These are phyloP conservation scores for Cephus runcator DNA, from an alignment of 2,888 invertebrate genomes.

Conservation along the genomic window DNA sequence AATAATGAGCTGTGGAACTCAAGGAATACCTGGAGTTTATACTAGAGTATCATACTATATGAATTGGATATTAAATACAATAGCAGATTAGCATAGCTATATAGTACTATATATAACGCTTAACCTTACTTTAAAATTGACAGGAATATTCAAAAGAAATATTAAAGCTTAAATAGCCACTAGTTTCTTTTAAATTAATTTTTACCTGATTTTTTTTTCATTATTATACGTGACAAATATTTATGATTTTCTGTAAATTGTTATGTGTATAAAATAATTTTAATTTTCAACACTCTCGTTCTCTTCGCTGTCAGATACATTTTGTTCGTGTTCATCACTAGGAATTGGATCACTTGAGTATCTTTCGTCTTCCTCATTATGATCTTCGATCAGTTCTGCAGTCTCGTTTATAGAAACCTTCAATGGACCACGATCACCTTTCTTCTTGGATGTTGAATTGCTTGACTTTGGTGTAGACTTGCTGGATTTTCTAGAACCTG, in stretches of 20 bases:
- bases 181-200: neutral
- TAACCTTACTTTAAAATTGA: neutral
- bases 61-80: conserved; percentile 64
- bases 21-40: conserved; percentile 64
- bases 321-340: conserved; percentile 10
- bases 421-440: conserved; percentile 52
- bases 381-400: conserved; percentile 62
- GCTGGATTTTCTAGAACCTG: conserved; percentile 41
- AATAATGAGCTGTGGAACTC: conserved; percentile 57
- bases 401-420: conserved; percentile 67
- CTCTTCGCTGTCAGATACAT: conserved; percentile 12
- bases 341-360: conserved; percentile 26
- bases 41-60: conserved; percentile 62
- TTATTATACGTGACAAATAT: neutral
- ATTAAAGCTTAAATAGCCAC: neutral
- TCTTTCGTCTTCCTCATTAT: conserved; percentile 33
- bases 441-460: conserved; percentile 54
- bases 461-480: conserved; percentile 42
- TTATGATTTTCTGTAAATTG: neutral
- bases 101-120: neutral
- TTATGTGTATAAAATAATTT: neutral
- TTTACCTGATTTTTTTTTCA: neutral
- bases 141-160: neutral
- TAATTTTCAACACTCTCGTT: conserved; percentile 13
- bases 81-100: conserved; percentile 35